phyloP scores from a whole-genome alignment of 2,797 vertebrate genomes.

The Carcharodon carcharias region DNA sequence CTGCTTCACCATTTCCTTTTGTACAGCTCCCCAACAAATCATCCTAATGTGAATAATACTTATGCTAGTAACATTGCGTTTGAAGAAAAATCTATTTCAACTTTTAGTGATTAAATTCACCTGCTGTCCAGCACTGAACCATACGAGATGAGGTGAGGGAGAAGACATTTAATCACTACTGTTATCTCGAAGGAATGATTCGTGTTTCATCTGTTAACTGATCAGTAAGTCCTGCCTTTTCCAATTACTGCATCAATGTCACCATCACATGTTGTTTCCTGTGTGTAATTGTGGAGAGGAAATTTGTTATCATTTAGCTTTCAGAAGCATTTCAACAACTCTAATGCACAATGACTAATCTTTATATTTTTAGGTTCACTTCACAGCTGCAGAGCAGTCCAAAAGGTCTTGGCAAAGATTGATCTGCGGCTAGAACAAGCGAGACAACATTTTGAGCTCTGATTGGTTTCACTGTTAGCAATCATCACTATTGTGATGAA shows the following conservation, averaged over 20 bases:
- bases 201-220: neutral
- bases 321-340: neutral
- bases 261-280: neutral
- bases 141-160: neutral
- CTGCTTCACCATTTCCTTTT: neutral
- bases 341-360: neutral
- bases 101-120: neutral
- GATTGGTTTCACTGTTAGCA: neutral
- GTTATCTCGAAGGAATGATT: neutral
- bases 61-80: no score
- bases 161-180: neutral
- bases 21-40: neutral
- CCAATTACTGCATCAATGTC: neutral
- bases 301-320: neutral
- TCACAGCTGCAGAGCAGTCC: neutral
- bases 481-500: neutral
- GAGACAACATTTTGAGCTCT: neutral
- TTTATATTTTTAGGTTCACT: constrained; percentile 11
- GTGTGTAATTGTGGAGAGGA: neutral
- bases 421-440: neutral
- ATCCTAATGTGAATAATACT: neutral
- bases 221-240: neutral
- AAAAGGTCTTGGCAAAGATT: neutral
- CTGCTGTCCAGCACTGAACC: neutral
- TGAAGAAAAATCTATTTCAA: neutral